Conservation (phyloP, 1,140 invertebrate species). For the Drosophila aff. region DNA sequence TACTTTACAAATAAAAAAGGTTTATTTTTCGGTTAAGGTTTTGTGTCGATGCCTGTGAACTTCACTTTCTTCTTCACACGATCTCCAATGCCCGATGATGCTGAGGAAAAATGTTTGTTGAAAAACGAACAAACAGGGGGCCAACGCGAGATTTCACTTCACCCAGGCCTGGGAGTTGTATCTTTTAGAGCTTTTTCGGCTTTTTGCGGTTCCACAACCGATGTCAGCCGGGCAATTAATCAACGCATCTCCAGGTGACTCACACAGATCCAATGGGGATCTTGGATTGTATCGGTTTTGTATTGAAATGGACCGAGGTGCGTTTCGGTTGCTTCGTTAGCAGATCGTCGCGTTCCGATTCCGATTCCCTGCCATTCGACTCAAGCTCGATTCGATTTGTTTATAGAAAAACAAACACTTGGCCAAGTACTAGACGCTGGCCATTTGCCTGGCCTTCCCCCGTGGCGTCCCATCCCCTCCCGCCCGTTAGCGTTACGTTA, state of each 20-base stretch:
- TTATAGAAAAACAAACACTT: conserved; percentile 80
- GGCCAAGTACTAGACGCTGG: conserved; percentile 57
- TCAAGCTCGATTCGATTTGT: conserved; percentile 63
- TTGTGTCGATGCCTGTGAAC: conserved; percentile 68
- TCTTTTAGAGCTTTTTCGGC: conserved; percentile 54
- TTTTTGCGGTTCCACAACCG: conserved; percentile 68
- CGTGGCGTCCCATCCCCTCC: neutral
- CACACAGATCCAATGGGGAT: conserved; percentile 18
- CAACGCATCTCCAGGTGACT: conserved; percentile 72
- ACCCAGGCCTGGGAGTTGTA: conserved; percentile 13
- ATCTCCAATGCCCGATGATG: conserved; percentile 34
- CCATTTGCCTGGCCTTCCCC: conserved; percentile 47
- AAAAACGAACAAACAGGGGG: conserved; percentile 42
- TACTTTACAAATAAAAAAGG: conserved; percentile 40
- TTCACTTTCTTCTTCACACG: conserved; percentile 68
- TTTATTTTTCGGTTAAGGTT: conserved; percentile 49
- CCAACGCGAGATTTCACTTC: conserved; percentile 68
- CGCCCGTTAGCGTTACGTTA: conserved; percentile 55
- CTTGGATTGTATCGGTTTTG: conserved; percentile 38
- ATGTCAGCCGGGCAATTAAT: conserved; percentile 78
- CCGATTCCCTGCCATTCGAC: conserved; percentile 43
- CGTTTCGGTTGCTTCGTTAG: conserved; percentile 47
- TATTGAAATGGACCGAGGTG: conserved; percentile 29
- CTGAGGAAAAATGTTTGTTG: conserved; percentile 78
- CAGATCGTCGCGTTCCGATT: conserved; percentile 55